Conservation (phyloP, 1,140 invertebrate genomes). For the Eulimnadia texana region DNA sequence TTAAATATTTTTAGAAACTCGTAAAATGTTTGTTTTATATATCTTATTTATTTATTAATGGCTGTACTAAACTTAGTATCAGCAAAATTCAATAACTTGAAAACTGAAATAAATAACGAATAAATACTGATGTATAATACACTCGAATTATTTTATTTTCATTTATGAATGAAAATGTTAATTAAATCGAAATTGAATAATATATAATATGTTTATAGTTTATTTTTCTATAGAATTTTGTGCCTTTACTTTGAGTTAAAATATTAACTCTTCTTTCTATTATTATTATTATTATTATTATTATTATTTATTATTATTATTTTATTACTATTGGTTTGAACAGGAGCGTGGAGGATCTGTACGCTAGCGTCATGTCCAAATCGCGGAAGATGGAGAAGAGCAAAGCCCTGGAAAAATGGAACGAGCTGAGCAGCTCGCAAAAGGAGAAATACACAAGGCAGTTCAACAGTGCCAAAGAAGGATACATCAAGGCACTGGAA, state of each 20-base stretch:
- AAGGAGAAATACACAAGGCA: constrained; percentile 28
- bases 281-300: constrained; percentile 3
- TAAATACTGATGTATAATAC: no score
- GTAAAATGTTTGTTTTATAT: background rate
- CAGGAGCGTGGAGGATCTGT: constrained; percentile 30
- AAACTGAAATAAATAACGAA: no score
- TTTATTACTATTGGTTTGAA: no score
- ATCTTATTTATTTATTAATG: background rate
- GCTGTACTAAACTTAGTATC: no score
- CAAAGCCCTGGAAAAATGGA: constrained; percentile 28
- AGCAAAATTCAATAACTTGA: no score
- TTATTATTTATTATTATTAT: constrained; percentile 3
- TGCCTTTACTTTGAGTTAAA: no score
- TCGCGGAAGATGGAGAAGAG: constrained; percentile 21
- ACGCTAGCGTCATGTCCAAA: constrained; percentile 25
- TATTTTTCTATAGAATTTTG: no score
- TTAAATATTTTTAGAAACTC: background rate
- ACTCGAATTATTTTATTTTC: no score
- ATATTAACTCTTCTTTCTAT: background rate
- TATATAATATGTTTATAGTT: no score
- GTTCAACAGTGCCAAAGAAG: constrained; percentile 25
- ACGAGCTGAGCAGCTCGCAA: constrained; percentile 24
- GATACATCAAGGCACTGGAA: constrained; percentile 31
- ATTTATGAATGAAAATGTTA: no score
- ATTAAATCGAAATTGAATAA: no score